These are phyloP conservation scores for Diplolepis rosae DNA, from an alignment of 2,888 invertebrate species.

Conservation along the genomic window DNA sequence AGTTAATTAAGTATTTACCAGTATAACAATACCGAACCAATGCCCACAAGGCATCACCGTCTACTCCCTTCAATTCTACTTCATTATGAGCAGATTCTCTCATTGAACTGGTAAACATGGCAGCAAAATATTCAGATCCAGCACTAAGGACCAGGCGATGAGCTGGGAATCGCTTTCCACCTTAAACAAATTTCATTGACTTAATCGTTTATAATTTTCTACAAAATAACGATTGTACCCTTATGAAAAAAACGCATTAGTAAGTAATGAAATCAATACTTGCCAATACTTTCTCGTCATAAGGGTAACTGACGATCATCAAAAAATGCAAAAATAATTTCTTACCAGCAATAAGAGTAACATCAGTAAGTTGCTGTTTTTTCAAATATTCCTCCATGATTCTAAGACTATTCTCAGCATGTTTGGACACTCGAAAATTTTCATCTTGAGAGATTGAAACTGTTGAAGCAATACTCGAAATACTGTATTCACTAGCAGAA, in stretches of 20 bases:
- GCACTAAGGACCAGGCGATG: slow-evolving; percentile 93
- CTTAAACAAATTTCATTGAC: too few relatives aligned
- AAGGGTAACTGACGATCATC: too few relatives aligned
- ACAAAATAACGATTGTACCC: too few relatives aligned
- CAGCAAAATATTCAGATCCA: slow-evolving; percentile 95
- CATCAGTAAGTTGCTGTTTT: slow-evolving; percentile 90
- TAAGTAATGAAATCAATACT: too few relatives aligned
- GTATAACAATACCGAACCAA: slow-evolving; percentile 95
- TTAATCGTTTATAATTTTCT: too few relatives aligned
- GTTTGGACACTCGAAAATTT: slow-evolving; percentile 84
- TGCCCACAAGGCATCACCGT: slow-evolving; percentile 88
- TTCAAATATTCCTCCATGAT: slow-evolving; percentile 89
- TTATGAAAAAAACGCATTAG: too few relatives aligned
- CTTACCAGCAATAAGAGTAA: slow-evolving; percentile 86
- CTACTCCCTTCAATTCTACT: slow-evolving; percentile 88
- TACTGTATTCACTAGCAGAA: slow-evolving; percentile 66
- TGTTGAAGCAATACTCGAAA: slow-evolving; percentile 63
- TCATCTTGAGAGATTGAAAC: slow-evolving; percentile 82
- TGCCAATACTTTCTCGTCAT: too few relatives aligned
- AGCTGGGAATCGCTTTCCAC: slow-evolving; percentile 81
- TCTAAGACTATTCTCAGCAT: slow-evolving; percentile 87
- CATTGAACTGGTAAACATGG: slow-evolving; percentile 94
- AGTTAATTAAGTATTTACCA: slow-evolving; percentile 75
- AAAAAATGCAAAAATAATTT: too few relatives aligned
- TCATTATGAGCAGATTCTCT: slow-evolving; percentile 89